Base-by-base conservation (phyloP, 2,888 invertebrate species). In the Glaucopsyche alexis region DNA sequence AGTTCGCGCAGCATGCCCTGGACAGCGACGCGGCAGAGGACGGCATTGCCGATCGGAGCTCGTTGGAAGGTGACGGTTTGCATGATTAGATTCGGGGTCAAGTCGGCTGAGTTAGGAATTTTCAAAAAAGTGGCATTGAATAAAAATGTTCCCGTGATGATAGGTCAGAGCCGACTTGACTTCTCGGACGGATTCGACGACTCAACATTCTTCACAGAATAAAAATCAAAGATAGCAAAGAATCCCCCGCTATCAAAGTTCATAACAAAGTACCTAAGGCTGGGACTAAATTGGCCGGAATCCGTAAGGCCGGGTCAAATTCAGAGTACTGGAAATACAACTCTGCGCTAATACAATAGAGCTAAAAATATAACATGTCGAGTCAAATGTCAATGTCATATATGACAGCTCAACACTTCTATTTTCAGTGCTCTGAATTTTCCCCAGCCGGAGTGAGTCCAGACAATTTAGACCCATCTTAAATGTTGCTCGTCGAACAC, bases 41-140 rank as follows among this genome's bases (percentile, higher is more conserved):
- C 80, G 92, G 87, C 9, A 73, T 92, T 4, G 79, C 82, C 65
- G 90, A 90, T 80, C 85, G 86, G 71, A 88, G 87, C 76, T 85
- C 89, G n/a, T 65, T 88, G 71, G 84, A 81, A 91, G 90, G 90
- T 92, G 85, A 80, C 80, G 85, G 86, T 81, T 73, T 66, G 72
- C 72, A 72, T 69, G 72, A 42, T 69, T 47, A 70, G n/a, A 60
- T 29, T 6, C 2, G 7, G 29, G 7, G 60, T 60, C 60, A 14
- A 19, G 60, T 13, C 60, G 60, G 60, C 60, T 60, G 6, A 19
- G 16, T 19, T 19, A 9, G 9, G 19, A 19, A 29, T 4, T 29
- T 29, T 3, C 29, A 19, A 19, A 55, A 55, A 40, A 9, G 4
- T 19, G 9, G 16, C 16, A 55, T 4, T 52, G 3, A 52, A 19